These are phyloP conservation scores for Agelas oroides DNA, from an alignment of 37 sponge, comb jelly and placozoan genomes.

Conservation along the genomic window DNA sequence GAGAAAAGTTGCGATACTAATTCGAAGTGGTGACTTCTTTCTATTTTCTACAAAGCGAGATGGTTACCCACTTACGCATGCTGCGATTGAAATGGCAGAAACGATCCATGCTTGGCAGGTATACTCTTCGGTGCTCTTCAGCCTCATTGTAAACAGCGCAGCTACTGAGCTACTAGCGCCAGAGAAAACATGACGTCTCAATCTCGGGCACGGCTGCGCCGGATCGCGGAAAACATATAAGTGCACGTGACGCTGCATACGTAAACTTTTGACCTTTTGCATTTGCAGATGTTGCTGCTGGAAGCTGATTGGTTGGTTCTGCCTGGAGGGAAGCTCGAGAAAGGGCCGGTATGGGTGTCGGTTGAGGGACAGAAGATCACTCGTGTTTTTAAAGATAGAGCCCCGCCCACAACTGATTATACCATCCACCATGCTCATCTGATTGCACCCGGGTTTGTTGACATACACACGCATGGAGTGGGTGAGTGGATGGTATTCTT, in stretches of 20 bases:
- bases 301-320: conserved; percentile 22
- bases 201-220: too few species aligned
- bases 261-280: too few species aligned
- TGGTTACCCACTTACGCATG: conserved; percentile 26
- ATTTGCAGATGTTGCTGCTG: not conserved
- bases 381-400: not conserved
- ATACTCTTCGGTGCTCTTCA: conserved; percentile 9
- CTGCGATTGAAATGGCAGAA: not conserved
- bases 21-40: too few species aligned
- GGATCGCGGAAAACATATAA: too few species aligned
- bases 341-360: conserved; percentile 11
- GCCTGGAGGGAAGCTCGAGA: conserved; percentile 33
- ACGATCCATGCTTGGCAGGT: conserved; percentile 19
- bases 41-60: too few species aligned
- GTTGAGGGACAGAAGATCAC: not conserved
- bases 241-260: too few species aligned
- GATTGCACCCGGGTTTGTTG: conserved; percentile 52
- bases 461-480: conserved; percentile 61
- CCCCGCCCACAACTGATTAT: not conserved
- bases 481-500: not conserved
- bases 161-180: too few species aligned
- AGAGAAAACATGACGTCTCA: too few species aligned
- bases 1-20: not conserved
- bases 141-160: not conserved
- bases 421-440: conserved; percentile 20